Evolutionary conservation across 2,113 vertebrate species (phyloP), one percentile per base, ranked within the genome.

Genomic region (Fregetta grallaria): DNA sequence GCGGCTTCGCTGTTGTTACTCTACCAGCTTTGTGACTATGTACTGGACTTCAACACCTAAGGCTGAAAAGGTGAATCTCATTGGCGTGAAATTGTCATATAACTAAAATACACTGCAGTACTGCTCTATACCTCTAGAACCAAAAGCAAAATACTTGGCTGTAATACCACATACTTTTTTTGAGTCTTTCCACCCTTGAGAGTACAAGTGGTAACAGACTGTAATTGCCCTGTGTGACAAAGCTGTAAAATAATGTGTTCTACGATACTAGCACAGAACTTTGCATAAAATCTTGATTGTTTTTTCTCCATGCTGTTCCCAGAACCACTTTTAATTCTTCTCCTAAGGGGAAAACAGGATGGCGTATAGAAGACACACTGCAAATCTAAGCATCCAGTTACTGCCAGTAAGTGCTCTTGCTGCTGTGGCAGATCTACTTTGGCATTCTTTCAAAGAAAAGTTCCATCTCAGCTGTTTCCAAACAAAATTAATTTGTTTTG

Each of bases 281-380:
- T 44, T 12, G 38, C 29, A 61, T 27, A 91, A 75, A 81, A 73
- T 76, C 66, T 76, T 93, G 59, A 87, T 92, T 91, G 18, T 34
- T 87, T 89, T 40, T 63, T 52, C 21, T 21, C 17, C 53, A 22
- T 90, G 70, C 34, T 95, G 32, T 96, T 92, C 67, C 20, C 75
- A 88, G n/a, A 84, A 94, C 9, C 11, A 11, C 55, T 82, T 96
- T 87, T 87, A 93, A 73, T 91, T 89, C 74, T 90, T 92, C 61
- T 94, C 89, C 75, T 91, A 53, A 88, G 74, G 74, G 87, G 47
- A 94, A 94, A 93, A 63, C 34, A 76, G 30, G 47, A 87, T 82
- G 55, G 65, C 0, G 2, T 90, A 72, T 15, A 30, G 62, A 96
- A 94, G 58, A 70, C 23, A 76, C 14, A 21, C 36, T 72, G 56